Conservation (phyloP, 2,113 vertebrate species). For the Peucedramus taeniatus region DNA sequence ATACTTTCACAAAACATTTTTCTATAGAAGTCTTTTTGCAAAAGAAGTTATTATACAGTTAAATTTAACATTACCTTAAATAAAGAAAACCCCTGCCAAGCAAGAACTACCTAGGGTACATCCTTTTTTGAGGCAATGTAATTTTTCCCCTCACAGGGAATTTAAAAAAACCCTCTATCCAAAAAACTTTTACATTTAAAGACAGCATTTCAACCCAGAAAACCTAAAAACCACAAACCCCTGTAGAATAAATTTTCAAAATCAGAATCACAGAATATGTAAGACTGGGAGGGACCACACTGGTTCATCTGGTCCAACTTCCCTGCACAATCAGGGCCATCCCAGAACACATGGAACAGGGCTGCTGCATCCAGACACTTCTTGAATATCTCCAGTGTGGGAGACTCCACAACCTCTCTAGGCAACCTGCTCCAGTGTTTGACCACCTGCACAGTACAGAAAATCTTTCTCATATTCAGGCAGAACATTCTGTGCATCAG, state of each 20-base stretch:
- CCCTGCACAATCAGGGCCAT: background rate
- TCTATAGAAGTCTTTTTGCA: background rate
- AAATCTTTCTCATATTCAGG: background rate
- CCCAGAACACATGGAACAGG: background rate
- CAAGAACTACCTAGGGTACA: background rate
- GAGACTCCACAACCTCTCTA: background rate
- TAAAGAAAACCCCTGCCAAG: background rate
- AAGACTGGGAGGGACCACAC: background rate
- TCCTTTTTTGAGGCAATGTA: background rate
- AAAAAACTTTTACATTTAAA: background rate
- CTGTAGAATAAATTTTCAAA: background rate
- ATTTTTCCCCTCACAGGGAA: background rate
- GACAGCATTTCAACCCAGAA: background rate
- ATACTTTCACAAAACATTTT: background rate
- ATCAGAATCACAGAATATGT: background rate
- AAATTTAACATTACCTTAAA: background rate
- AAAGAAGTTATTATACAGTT: background rate
- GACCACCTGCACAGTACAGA: background rate
- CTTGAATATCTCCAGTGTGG: background rate
- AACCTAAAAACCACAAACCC: background rate
- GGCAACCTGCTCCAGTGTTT: background rate
- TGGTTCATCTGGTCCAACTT: background rate
- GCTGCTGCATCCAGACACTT: background rate
- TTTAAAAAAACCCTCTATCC: background rate
- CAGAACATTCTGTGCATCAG: background rate